phyloP scores from a whole-genome alignment of 1,140 invertebrate species.

The Micrasema minimum region DNA sequence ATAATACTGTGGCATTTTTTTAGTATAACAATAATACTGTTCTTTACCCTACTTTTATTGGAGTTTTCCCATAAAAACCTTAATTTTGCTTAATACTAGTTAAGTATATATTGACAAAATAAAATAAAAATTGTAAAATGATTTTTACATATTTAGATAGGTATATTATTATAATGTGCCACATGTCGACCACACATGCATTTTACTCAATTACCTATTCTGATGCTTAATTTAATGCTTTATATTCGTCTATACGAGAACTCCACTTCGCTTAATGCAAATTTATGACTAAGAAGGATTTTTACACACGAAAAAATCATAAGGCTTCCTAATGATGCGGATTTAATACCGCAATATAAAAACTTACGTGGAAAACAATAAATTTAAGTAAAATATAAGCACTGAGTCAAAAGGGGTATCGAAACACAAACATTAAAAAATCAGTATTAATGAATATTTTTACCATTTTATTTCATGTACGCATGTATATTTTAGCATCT shows the following conservation, averaged over 20 bases:
- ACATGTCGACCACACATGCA: too few relatives aligned
- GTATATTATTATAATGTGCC: too few relatives aligned
- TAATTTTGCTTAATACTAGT: too few relatives aligned
- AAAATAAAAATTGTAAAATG: too few relatives aligned
- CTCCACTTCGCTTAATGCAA: conserved; percentile 29
- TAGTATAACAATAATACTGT: too few relatives aligned
- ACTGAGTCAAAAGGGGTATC: background rate
- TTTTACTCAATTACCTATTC: too few relatives aligned
- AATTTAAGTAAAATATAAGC: background rate
- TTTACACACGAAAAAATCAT: conserved; percentile 33
- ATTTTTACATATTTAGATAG: too few relatives aligned
- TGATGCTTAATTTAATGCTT: too few relatives aligned
- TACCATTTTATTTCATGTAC: background rate
- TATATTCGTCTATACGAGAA: background rate
- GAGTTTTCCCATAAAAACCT: too few relatives aligned
- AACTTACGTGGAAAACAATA: background rate
- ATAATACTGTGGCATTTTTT: too few relatives aligned
- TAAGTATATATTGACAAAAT: too few relatives aligned
- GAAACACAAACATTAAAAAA: background rate
- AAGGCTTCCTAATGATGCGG: conserved; percentile 39
- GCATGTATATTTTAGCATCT: background rate
- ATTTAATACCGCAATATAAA: conserved; percentile 21
- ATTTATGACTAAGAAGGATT: conserved; percentile 32
- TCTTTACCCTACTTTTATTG: too few relatives aligned
- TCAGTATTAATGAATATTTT: background rate